Evolutionary conservation across 2,797 vertebrate genomes (phyloP).

Genomic region (Pygocentrus nattereri): DNA sequence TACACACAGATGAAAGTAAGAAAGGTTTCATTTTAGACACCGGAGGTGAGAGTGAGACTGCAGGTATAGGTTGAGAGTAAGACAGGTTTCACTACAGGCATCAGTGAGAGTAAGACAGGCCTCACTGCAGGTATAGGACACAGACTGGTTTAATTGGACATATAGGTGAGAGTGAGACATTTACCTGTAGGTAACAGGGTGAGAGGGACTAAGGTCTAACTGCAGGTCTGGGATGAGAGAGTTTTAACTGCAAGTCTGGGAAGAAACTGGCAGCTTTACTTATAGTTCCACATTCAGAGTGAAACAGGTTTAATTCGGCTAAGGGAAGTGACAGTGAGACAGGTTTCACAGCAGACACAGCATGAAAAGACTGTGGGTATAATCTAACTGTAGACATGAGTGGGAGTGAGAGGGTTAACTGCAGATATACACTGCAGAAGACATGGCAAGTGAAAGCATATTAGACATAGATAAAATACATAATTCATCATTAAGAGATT

Average conservation of each 20-base stretch:
- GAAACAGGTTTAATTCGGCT: slow-evolving; percentile 10
- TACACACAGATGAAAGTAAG: no score
- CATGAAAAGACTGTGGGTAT: background rate
- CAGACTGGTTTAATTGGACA: no score
- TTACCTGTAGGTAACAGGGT: slow-evolving; percentile 10
- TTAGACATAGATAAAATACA: background rate
- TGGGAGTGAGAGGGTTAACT: background rate
- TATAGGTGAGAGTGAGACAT: background rate
- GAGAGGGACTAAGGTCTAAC: background rate
- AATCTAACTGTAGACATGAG: no score
- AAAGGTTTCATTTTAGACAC: background rate
- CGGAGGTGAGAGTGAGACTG: no score
- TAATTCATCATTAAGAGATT: background rate
- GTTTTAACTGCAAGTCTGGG: no score
- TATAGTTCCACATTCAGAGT: no score
- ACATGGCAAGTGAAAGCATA: background rate
- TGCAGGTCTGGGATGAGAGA: background rate
- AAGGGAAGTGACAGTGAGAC: background rate
- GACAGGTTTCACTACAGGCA: slow-evolving; percentile 14
- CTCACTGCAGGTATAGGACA: background rate
- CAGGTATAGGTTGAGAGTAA: background rate
- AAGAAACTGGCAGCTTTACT: no score
- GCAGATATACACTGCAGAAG: no score
- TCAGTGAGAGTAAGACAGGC: background rate
- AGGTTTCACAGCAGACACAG: background rate